Base-by-base conservation (phyloP, 2,888 invertebrate genomes). In the Campaea margaritaria region DNA sequence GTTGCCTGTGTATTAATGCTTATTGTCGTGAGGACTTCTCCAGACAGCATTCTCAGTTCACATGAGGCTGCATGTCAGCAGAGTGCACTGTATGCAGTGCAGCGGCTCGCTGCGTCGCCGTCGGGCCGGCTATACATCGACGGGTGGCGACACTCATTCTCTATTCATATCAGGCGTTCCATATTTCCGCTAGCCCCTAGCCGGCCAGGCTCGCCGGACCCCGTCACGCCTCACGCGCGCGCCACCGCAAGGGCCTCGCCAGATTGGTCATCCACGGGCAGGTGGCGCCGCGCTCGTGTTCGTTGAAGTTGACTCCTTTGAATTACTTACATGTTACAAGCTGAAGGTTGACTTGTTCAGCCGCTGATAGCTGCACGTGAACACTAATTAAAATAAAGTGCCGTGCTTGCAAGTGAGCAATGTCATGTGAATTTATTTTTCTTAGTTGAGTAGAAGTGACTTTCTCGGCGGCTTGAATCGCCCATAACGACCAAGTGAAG, bases 381-480 rank as follows among this genome's bases (percentile, higher is more conserved):
- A 51, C 36, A 13, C 43, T 36, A 51, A 51, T 44, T 51, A 34
- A 44, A 51, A 51, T 36, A 36, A 44, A 44, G 31, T 31, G 50
- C 7, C 16, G 42, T 0, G 28, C 28, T 28, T 9, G 16, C 13
- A 16, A 50, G 4, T 7, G 31, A 42, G 42, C 31, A 42, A 31
- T 41, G 16, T 31, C 21, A 50, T 9, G 15, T 15, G 42, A 12
- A 16, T 31, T 50, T 50, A 50, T 50, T 41, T 50, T 31, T n/a
- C 12, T 2, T 38, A 38, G 12, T 38, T 38, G 1, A 3, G 8
- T 9, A 34, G 8, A n/a, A n/a, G n/a, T n/a, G 10, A 11, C 11
- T 34, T 11, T 11, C 34, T 34, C 2, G 11, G 8, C 34, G 21
- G 21, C 3, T 21, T 21, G 3, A 21, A n/a, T n/a, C n/a, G n/a